Evolutionary conservation across 2,888 invertebrate species (phyloP), one percentile per base, ranked within the genome.

Genomic region (Cephus rjabovi): DNA sequence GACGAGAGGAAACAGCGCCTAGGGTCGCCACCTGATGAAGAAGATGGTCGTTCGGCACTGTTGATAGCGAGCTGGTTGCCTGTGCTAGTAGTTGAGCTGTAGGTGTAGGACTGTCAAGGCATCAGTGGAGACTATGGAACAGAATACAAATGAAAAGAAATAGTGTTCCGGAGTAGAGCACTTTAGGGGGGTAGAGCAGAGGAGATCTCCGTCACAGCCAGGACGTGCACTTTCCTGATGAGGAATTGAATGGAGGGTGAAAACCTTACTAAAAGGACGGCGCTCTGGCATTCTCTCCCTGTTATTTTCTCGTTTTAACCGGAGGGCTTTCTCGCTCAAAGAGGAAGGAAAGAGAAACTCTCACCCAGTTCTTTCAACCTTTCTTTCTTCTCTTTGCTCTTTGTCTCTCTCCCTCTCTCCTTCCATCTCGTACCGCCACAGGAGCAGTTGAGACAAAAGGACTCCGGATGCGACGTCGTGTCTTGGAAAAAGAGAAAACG

Each of bases 201-300:
- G 74, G 81, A 79, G 77, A 83, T 76, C 77, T 78, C 78, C 75
- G 70, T 35, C 37, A 77, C 30, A n/a, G 75, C 79, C 77, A 79
- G 79, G 79, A 76, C 79, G 82, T 81, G 86, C 85, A 86, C 86
- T 85, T 80, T 79, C 81, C 76, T 83, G 86, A 87, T 87, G 86
- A 86, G 84, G 84, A 85, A 88, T 88, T 86, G 83, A 88, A 86
- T 83, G 84, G 82, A 81, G 84, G 82, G 81, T 79, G 80, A 80
- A 83, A 81, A 76, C 76, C 80, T 79, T 80, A 80, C 82, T 81
- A 80, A 78, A 80, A 83, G 79, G 76, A 75, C 82, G 78, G 69
- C 81, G 56, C 56, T 78, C 83, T 80, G 77, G 79, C 83, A 83
- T 85, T 85, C 82, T 82, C 81, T 82, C 79, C 78, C 81, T 77